Evolutionary conservation across 2,113 vertebrate genomes (phyloP), one percentile per base, ranked within the genome.

Genomic region (Polypterus bichir): DNA sequence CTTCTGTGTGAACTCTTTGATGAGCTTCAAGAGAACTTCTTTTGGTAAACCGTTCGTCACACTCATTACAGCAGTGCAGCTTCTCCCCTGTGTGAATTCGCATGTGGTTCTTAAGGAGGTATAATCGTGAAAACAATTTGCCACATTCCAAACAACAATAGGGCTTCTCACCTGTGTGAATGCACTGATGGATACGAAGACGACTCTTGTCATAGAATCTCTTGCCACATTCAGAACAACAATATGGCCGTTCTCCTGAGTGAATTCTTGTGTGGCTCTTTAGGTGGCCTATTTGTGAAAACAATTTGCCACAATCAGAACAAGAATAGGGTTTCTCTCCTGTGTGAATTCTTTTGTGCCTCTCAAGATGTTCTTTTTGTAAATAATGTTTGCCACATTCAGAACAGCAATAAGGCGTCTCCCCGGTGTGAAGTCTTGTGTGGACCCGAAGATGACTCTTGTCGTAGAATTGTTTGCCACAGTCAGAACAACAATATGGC

Each of bases 351-450:
- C 79, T 79, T 69, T 84, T 79, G 70, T 83, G 82, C 4, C 80
- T 78, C 1, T 83, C 67, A 44, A 84, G 75, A 65, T 83, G 81
- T 66, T 81, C 76, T 51, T 83, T 83, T 74, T 83, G 82, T 61
- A 79, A 75, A 4, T 83, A 84, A 64, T 4, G 57, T 4, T 56
- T 54, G 60, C 58, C 73, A 57, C 8, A 68, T 47, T 74, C 53
- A 0, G 66, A 0, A 57, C 80, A 82, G 6, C 3, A 6, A 2
- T 79, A 83, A 44, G 80, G 81, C 46, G 61, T 54, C 73, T 83
- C 77, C 0, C 81, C 79, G 0, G 79, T 82, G 74, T 81, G 78
- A 9, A 51, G 6, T 6, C 6, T 6, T 51, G 6, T 6, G 49
- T 51, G 49, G 49, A 9, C 6, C 6, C 49, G 6, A 6, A 51